Conservation (phyloP, 2,888 invertebrate species). For the Ormyrus nitidulus region DNA sequence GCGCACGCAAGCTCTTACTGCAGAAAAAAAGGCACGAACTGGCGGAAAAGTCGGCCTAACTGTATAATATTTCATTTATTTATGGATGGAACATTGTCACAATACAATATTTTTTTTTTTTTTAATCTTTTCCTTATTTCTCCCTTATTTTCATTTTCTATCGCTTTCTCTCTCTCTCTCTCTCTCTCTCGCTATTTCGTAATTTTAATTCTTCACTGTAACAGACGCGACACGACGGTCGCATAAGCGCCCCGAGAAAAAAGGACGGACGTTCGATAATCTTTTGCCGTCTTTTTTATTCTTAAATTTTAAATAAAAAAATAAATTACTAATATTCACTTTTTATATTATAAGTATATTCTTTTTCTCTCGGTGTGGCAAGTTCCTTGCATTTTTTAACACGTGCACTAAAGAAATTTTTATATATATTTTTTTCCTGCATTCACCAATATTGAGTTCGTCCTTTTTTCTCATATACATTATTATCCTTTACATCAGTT, state of each 20-base stretch:
- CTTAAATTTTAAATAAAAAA: slow-evolving; percentile 50
- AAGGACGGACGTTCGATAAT: slow-evolving; percentile 54
- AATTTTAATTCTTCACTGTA: slow-evolving; percentile 46
- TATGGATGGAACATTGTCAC: slow-evolving; percentile 76
- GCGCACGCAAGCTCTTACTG: slow-evolving; percentile 67
- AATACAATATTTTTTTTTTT: slow-evolving; percentile 70
- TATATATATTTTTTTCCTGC: slow-evolving; percentile 42
- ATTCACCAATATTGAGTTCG: slow-evolving; percentile 29
- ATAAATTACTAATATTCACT: slow-evolving; percentile 44
- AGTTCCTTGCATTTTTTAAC: slow-evolving; percentile 18
- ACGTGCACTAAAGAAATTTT: slow-evolving; percentile 41
- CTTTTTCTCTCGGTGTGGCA: slow-evolving; percentile 19
- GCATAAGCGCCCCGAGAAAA: slow-evolving; percentile 55
- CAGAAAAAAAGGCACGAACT: slow-evolving; percentile 75
- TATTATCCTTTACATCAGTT: slow-evolving; percentile 47
- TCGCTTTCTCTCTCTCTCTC: slow-evolving; percentile 26
- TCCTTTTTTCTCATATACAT: slow-evolving; percentile 57
- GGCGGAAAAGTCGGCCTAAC: slow-evolving; percentile 76
- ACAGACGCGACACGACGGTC: slow-evolving; percentile 61
- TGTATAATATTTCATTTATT: slow-evolving; percentile 69
- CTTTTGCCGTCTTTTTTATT: slow-evolving; percentile 28
- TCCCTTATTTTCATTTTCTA: slow-evolving; percentile 58
- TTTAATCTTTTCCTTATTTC: slow-evolving; percentile 52
- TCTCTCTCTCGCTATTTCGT: slow-evolving; percentile 34
- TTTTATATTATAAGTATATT: slow-evolving; percentile 28